Base-by-base conservation (phyloP, 2,113 vertebrate genomes). In the Puntigrus tetrazona region DNA sequence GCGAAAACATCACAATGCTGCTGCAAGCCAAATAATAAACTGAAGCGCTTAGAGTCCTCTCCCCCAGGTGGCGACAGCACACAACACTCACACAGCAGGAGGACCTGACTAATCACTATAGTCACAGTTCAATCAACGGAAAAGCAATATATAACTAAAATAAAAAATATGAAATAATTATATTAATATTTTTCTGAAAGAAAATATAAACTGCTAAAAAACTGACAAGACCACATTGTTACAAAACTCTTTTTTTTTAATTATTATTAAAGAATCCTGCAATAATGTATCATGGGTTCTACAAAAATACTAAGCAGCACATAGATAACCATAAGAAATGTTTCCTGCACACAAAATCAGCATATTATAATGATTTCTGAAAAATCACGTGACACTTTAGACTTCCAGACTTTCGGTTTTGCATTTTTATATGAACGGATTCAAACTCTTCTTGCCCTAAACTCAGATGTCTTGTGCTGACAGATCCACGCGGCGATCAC, bases 11-110 rank as follows among this genome's bases (percentile, higher is more conserved):
- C 31, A 67, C 63, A 67, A 69, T 11, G 22, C 34, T 38, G 18
- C 65, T 69, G 38, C 34, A n/a, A 69, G 52, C 59, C 4, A 29
- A 63, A 63, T 29, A 43, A 34, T 9, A 55, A 34, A 55, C 16
- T 34, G 4, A 29, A 20, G 16, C 27, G 52, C 55, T 55, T n/a
- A 11, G 1, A 38, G 6, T 4, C 18, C 18, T 18, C 0, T 20
- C 36, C 77, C 36, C n/a, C n/a, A 61, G 77, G 55, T 61, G 77
- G 77, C 22, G 77, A 61, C 57, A 61, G 4, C 22, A 41, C 6
- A 41, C 22, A 76, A 20, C 27, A 77, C 22, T 55, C 50, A 22
- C 50, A 55, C 52, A 69, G 18, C 31, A 69, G 5, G 31, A 69
- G 4, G 0, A 36, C 31, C 20, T 2, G 2, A 11, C 11, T 4